Base-by-base conservation (phyloP, 2,888 invertebrate genomes). In the Parascotia fuliginaria region DNA sequence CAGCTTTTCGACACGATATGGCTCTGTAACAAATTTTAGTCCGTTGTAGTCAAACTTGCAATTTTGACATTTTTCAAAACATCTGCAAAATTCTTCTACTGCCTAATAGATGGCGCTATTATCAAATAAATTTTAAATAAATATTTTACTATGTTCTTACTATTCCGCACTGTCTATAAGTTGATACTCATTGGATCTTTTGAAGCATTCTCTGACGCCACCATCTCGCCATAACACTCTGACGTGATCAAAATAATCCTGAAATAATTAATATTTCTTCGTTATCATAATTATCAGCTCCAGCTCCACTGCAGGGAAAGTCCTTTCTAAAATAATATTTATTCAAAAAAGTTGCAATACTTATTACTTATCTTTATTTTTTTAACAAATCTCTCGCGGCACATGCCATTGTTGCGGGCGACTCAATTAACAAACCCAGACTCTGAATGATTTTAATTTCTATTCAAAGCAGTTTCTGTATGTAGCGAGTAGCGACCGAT, bases 141-240 rank as follows among this genome's bases (percentile, higher is more conserved):
- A n/a, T 19, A 19, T 19, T 19, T 3, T 3, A 19, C 5, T 19
- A 27, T 13, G 33, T 24, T 94, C 95, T 94, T 89, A 97, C 97
- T 96, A 96, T 93, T 96, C 95, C 6, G 96, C 95, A 74, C 96
- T 96, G 71, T 97, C 97, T 33, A 96, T 94, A 1, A 97, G 87
- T 73, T 96, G 96, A 73, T 95, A 96, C 79, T 96, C 96, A 77
- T 95, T 95, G 0, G 96, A 95, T 68, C 96, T 88, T 61, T 89
- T 87, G 69, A 94, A 96, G 59, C 95, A 94, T 67, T 95, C 93
- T 72, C 94, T 93, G 1, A 97, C 94, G 0, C 95, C 96, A 0
- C 86, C 83, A 78, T 97, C 96, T 3, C 85, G 85, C 96, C 96
- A 97, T 0, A 96, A 78, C 1, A 78, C 81, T 65, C 94, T 86